Evolutionary conservation across 2,797 vertebrate species (phyloP).

Genomic region (Danio albolineatus): DNA sequence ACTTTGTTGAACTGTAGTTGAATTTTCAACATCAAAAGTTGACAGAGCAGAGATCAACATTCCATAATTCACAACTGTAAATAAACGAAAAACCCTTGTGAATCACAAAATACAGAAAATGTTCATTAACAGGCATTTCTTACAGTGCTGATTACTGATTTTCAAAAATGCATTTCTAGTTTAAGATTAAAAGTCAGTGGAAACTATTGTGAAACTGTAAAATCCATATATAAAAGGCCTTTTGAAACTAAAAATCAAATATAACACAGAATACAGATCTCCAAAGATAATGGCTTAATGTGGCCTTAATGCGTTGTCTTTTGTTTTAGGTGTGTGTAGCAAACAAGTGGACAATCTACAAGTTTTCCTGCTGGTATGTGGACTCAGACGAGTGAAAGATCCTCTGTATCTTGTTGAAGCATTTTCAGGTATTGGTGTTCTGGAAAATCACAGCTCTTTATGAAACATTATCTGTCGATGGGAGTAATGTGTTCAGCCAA

Average conservation of each 20-base stretch:
- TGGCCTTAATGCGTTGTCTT: not conserved
- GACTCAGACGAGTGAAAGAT: constrained; percentile 92
- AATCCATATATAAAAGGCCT: not conserved
- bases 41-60: no score
- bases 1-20: no score
- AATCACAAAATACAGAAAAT: no score
- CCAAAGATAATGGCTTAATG: not conserved
- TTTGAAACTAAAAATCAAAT: not conserved
- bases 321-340: constrained; percentile 46
- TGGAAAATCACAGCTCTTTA: not conserved
- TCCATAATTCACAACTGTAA: no score
- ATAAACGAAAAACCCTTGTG: no score
- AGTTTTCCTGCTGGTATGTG: constrained; percentile 91
- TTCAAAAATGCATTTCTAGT: not conserved
- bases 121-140: no score
- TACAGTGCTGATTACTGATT: no score
- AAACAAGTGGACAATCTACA: constrained; percentile 62
- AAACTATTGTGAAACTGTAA: not conserved
- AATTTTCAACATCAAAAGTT: no score
- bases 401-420: constrained; percentile 87
- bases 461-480: not conserved
- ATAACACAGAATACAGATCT: not conserved
- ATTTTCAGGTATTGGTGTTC: constrained; percentile 83
- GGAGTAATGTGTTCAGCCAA: constrained; percentile 7
- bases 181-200: not conserved